Evolutionary conservation across 64 coral and sea anemone genomes (phyloP), one percentile per base, ranked within the genome.

Genomic region (Actinia tenebrosa): DNA sequence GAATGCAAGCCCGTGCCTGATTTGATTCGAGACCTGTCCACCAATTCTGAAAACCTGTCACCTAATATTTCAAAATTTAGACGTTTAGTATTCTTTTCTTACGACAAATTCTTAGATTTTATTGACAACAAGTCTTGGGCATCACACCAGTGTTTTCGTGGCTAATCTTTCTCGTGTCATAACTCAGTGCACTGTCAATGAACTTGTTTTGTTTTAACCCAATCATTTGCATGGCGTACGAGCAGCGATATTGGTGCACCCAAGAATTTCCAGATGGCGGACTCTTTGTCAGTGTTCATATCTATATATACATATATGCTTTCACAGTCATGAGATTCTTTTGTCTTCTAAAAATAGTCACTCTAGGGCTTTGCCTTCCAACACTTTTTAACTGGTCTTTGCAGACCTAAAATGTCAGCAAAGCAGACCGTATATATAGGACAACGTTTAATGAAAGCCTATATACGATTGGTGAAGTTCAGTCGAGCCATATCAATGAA

Each of bases 231-330:
- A 50, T 53, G 79, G 50, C 22, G 22, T 75, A 81, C 46, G 13
- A 43, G 77, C 77, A 79, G 17, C 7, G 5, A 81, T 81, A 81
- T 81, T 81, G 79, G 45, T 45, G 16, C 23, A 81, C 79, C 79
- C 45, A 81, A 81, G 79, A 81, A 75, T 81, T 50, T 81, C 43
- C 79, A 81, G 43, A 81, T 81, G 79, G 79, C 79, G 46, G 7
- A 16, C 23, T 5, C 53, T 20, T 81, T 81, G 79, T 81, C 45
- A 50, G 18, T 20, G 79, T n/a, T 20, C 19, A 81, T 53, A 53
- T 81, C 3, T 72, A 72, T 81, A 81, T 81, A 45, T 72, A 72
- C 27, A 42, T 43, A 42, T 75, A 69, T 20, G 64, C 64, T 69
- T 69, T 69, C 64, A 20, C 7, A 26, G 8, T 69, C 9, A 37